phyloP scores from a whole-genome alignment of 1,140 invertebrate species.

The Tribolium madens region DNA sequence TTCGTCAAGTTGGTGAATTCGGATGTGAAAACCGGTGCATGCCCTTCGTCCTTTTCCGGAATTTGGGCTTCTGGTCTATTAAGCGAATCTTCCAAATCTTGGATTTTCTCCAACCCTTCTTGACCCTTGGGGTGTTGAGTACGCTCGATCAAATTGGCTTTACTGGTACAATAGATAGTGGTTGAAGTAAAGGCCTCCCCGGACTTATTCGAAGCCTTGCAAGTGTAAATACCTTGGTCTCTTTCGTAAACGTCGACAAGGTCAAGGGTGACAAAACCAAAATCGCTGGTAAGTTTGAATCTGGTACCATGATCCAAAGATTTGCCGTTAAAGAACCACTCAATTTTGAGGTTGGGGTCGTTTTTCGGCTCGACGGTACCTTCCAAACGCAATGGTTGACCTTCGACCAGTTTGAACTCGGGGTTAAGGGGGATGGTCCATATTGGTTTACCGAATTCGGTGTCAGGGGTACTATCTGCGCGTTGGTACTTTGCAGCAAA shows the following conservation, averaged over 20 bases:
- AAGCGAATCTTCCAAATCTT: conserved; percentile 89
- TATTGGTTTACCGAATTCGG: conserved; percentile 86
- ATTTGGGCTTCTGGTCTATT: conserved; percentile 76
- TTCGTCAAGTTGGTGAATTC: conserved; percentile 86
- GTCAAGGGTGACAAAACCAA: conserved; percentile 93
- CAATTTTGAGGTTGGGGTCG: conserved; percentile 94
- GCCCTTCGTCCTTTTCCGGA: conserved; percentile 80
- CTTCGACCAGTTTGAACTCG: conserved; percentile 89
- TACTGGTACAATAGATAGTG: conserved; percentile 85
- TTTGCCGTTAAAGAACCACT: conserved; percentile 96
- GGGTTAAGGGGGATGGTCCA: conserved; percentile 87
- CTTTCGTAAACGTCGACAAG: conserved; percentile 90
- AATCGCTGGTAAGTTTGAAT: conserved; percentile 90
- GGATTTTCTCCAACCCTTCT: conserved; percentile 90
- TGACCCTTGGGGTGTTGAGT: conserved; percentile 95
- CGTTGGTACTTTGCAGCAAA: conserved; percentile 77
- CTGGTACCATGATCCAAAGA: conserved; percentile 84
- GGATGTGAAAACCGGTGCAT: conserved; percentile 89
- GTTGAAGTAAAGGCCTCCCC: conserved; percentile 94
- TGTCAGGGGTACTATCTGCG: conserved; percentile 76
- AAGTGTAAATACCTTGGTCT: conserved; percentile 95
- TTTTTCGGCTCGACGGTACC: conserved; percentile 95
- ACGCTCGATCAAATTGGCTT: conserved; percentile 85
- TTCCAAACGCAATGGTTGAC: conserved; percentile 91
- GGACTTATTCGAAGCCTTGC: conserved; percentile 86